Evolutionary conservation across 1,140 invertebrate genomes (phyloP).

Genomic region (Oncopodura yosiiana): DNA sequence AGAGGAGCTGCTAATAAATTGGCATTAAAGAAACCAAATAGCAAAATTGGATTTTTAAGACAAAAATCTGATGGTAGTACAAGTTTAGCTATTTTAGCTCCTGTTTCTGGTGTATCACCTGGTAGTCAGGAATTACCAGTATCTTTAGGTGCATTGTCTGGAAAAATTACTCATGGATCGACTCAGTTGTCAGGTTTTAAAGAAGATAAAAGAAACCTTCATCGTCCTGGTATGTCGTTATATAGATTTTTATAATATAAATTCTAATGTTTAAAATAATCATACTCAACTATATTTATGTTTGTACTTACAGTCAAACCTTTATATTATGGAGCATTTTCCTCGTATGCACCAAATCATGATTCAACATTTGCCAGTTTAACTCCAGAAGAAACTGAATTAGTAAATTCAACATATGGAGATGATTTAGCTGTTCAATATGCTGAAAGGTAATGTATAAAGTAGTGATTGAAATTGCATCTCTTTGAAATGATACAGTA

Average conservation of each 20-base stretch:
- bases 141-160: conserved; percentile 65
- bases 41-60: conserved; percentile 63
- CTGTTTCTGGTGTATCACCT: conserved; percentile 58
- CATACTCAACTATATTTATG: background rate
- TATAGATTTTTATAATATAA: background rate
- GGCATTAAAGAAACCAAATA: conserved; percentile 47
- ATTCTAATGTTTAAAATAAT: conserved; percentile 9
- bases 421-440: conserved; percentile 79
- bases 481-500: background rate
- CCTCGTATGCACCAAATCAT: conserved; percentile 86
- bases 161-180: conserved; percentile 73
- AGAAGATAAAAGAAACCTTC: conserved; percentile 78
- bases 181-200: conserved; percentile 57
- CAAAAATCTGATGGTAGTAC: conserved; percentile 74
- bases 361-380: conserved; percentile 92
- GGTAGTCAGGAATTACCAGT: conserved; percentile 66
- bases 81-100: conserved; percentile 74
- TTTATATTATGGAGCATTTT: conserved; percentile 86
- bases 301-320: conserved; percentile 58
- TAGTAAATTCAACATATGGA: conserved; percentile 84
- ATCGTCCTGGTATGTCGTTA: conserved; percentile 54
- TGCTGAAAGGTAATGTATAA: conserved; percentile 56
- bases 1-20: conserved; percentile 56
- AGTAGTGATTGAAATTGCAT: too few relatives aligned
- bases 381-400: conserved; percentile 83